A percentile compares a stretch with the other conserved stretches of the same genome.
Conservation (phyloP, 2,113 vertebrate genomes). For the Melanotaenia duboulayi region DNA sequence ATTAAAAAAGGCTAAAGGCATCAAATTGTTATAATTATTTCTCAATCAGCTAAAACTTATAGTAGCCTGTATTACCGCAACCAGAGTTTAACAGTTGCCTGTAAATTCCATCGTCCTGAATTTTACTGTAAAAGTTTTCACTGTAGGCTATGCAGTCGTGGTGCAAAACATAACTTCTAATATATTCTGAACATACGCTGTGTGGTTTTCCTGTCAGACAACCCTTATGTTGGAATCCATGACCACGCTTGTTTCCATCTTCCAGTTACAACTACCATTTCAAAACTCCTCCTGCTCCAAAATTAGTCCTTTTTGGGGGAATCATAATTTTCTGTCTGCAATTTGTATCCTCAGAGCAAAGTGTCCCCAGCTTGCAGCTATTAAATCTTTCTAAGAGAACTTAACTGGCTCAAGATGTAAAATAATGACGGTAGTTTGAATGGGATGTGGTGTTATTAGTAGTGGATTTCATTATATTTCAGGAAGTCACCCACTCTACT, state of each 20-base stretch:
- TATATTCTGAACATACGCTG: background rate
- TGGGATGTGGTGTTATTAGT: constrained; percentile 39
- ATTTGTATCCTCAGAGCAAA: constrained; percentile 54
- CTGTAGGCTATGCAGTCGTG: no score
- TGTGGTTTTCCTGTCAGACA: no score
- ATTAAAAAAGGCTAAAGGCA: background rate
- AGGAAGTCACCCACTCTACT: constrained; percentile 35
- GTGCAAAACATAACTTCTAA: background rate
- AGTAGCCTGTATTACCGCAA: constrained; percentile 30
- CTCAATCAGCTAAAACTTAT: constrained; percentile 32
- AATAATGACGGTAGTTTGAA: constrained; percentile 50
- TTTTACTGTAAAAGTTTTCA: background rate
- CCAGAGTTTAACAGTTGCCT: background rate
- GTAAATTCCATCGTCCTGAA: background rate
- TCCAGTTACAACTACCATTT: constrained; percentile 22
- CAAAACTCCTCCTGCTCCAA: constrained; percentile 34
- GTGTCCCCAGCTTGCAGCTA: constrained; percentile 62
- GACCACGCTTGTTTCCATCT: background rate
- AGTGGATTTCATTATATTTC: constrained; percentile 51
- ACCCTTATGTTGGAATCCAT: background rate
- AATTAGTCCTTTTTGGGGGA: constrained; percentile 39
- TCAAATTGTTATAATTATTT: constrained; percentile 29
- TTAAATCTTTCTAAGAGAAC: constrained; percentile 40
- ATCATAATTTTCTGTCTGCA: constrained; percentile 50
- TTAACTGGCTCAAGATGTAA: constrained; percentile 70